Evolutionary conservation across 1,140 invertebrate species (phyloP).

Genomic region (Rhagoletis zephyria): DNA sequence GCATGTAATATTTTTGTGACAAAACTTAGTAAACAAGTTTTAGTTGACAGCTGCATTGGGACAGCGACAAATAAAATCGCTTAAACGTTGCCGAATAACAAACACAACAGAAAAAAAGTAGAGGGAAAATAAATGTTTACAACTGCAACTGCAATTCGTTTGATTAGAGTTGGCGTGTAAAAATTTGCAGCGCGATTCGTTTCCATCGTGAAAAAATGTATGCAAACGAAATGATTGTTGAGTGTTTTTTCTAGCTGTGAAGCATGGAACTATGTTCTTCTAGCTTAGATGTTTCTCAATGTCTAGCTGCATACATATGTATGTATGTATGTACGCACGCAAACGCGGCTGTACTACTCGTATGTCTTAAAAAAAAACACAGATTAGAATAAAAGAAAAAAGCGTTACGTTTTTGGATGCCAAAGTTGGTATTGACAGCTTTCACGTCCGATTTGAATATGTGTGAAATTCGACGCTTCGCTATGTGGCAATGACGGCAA

Average conservation of each 20-base stretch:
- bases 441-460: constrained; percentile 22
- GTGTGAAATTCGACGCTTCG: constrained; percentile 14
- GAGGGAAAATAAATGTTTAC: background rate
- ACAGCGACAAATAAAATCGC: background rate
- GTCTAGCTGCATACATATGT: background rate
- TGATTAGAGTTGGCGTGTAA: background rate
- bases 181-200: background rate
- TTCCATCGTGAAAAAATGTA: background rate
- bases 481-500: background rate
- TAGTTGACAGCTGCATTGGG: constrained; percentile 15
- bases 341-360: background rate
- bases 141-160: constrained; percentile 8
- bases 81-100: background rate
- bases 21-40: background rate
- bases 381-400: background rate
- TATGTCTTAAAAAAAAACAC: too few relatives aligned
- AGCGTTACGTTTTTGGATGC: background rate
- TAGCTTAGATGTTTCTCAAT: background rate
- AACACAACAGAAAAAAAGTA: background rate
- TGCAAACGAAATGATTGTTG: background rate
- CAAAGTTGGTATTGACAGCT: constrained; percentile 19
- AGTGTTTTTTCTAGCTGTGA: background rate
- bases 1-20: background rate
- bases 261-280: background rate
- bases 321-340: background rate